Base-by-base conservation (phyloP, 2,797 vertebrate species). In the Silurus lanzhouensis region DNA sequence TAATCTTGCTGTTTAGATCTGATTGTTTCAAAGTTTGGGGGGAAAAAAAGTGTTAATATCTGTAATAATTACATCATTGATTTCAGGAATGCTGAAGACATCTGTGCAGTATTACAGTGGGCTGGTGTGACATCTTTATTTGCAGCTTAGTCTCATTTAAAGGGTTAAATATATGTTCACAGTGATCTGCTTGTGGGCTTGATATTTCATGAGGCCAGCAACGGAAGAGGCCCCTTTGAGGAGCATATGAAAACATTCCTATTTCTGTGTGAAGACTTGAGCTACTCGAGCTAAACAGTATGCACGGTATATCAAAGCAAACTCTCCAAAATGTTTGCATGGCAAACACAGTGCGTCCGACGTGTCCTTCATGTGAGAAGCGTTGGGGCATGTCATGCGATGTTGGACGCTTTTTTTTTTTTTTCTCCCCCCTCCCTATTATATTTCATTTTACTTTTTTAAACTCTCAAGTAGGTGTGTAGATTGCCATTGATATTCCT, bases 201-300 rank as follows among this genome's bases (percentile, higher is more conserved):
- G 25, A 87, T 82, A 87, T 78, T 91, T 91, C 88, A 92, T 89
- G 89, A 90, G 90, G 85, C 88, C 90, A 91, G 91, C 89, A 88
- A 88, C 92, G 91, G 89, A 94, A 90, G 93, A 92, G 93, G 94
- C 93, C 93, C 89, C 58, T 80, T 46, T 81, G 86, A 83, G 91
- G 92, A 52, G 19, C 85, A 81, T 67, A 67, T 67, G 80, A 64
- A 86, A 84, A 68, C n/a, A 67, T 55, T 77, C 76, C 82, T 81
- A 61, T 38, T 86, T 84, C 61, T 75, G 67, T 85, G 82, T 48
- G 74, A 79, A n/a, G 75, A 68, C 79, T 70, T 55, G 46, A 83
- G 52, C 46, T 38, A 17, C 79, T 70, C 44, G 46, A 83, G 52
- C 46, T 38, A 22, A 72, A 63, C 60, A 66, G 70, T 52, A 77